Evolutionary conservation across 1,140 invertebrate genomes (phyloP).

Genomic region (Pseudomyrmex cubaensis): DNA sequence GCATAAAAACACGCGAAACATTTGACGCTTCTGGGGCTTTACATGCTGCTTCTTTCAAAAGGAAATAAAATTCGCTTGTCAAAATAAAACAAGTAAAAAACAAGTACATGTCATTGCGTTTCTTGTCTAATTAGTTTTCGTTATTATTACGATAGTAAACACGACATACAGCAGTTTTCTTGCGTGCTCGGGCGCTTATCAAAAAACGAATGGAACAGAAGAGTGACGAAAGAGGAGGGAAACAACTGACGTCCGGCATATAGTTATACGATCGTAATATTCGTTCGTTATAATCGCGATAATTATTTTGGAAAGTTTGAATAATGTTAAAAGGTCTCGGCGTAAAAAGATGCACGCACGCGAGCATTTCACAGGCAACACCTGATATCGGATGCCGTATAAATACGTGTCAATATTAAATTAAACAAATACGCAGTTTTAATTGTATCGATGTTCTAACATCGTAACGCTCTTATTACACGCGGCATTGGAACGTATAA

Average conservation of each 20-base stretch:
- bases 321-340: not conserved
- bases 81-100: conserved; percentile 1
- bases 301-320: conserved; percentile 66
- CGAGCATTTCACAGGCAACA: not conserved
- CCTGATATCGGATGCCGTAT: not conserved
- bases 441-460: not conserved
- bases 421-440: not conserved
- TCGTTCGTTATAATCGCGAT: conserved; percentile 49
- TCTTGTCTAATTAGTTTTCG: conserved; percentile 29
- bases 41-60: too few relatives aligned
- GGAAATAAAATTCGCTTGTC: conserved; percentile 18
- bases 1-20: conserved; percentile 66
- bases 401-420: not conserved
- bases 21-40: conserved; percentile 55
- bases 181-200: conserved; percentile 67
- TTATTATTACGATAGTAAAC: conserved; percentile 69
- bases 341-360: conserved; percentile 35
- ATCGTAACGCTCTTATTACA: not conserved
- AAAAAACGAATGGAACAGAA: conserved; percentile 51
- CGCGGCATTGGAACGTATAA: not conserved
- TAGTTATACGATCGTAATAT: conserved; percentile 36
- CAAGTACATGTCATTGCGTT: not conserved
- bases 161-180: conserved; percentile 50
- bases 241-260: conserved; percentile 48
- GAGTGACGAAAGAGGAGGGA: not conserved